Conservation (phyloP, 2,888 invertebrate species). For the Hedychridium roseum region DNA sequence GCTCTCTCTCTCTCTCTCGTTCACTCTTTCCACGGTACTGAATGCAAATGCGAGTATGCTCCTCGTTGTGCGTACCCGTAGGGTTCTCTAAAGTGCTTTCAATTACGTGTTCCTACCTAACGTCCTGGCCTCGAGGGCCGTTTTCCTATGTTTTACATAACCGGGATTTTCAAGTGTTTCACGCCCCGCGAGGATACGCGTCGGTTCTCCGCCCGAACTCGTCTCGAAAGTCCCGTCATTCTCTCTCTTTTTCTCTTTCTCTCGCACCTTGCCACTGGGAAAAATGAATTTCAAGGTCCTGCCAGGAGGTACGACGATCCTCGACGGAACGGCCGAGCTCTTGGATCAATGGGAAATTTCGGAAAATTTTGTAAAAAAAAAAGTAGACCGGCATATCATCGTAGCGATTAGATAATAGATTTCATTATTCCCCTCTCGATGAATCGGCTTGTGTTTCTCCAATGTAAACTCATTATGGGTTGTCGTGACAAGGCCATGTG, state of each 20-base stretch:
- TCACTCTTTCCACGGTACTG: constrained; percentile 41
- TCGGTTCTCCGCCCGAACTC: constrained; percentile 8
- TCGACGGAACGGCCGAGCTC: too few relatives aligned
- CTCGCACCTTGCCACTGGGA: too few relatives aligned
- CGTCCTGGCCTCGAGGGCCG: constrained; percentile 42
- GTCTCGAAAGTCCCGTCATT: constrained; percentile 10
- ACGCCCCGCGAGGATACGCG: constrained; percentile 35
- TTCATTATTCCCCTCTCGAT: too few relatives aligned
- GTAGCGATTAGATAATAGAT: too few relatives aligned
- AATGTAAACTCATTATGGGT: too few relatives aligned
- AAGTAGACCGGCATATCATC: too few relatives aligned
- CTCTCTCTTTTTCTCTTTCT: constrained; percentile 6
- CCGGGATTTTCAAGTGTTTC: constrained; percentile 49
- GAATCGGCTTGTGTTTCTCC: too few relatives aligned
- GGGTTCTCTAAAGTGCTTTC: constrained; percentile 57
- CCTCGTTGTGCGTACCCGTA: constrained; percentile 45
- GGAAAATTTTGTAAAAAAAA: too few relatives aligned
- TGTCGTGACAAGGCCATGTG: too few relatives aligned
- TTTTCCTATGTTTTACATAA: constrained; percentile 51
- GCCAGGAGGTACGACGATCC: too few relatives aligned
- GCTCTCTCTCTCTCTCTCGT: constrained; percentile 13
- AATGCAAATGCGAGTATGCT: constrained; percentile 56
- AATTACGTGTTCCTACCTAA: constrained; percentile 56
- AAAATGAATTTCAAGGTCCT: too few relatives aligned
- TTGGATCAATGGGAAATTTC: too few relatives aligned